Percentiles rank a stretch among this genome's conserved stretches.
Conservation (phyloP, 2,113 vertebrate genomes). For the Cynopterus brachyotis region DNA sequence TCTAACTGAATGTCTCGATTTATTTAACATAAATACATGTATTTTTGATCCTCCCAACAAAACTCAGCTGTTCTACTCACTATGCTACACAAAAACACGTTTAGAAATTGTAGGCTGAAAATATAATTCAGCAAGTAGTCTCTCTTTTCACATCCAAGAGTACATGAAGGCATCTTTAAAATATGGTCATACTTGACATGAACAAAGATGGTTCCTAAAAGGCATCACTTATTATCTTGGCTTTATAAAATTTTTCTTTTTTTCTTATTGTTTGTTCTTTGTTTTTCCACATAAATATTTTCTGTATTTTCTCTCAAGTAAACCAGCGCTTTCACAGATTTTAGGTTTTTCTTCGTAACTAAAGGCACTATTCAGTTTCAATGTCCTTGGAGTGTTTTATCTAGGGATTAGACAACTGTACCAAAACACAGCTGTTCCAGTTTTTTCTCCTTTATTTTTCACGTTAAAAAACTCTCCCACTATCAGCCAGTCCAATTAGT, state of each 20-base stretch:
- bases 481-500: slow-evolving; percentile 91
- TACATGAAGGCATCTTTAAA: slow-evolving; percentile 1
- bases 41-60: neutral
- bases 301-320: slow-evolving; percentile 55
- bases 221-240: neutral
- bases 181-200: neutral
- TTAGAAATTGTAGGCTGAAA: neutral
- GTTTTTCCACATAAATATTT: slow-evolving; percentile 68
- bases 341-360: slow-evolving; percentile 57
- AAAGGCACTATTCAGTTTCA: slow-evolving; percentile 78
- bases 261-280: neutral
- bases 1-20: neutral
- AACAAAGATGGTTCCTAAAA: slow-evolving; percentile 36
- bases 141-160: neutral
- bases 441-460: slow-evolving; percentile 81
- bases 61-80: neutral
- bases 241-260: neutral
- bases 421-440: slow-evolving; percentile 90
- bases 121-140: neutral
- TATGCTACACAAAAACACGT: neutral
- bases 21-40: neutral
- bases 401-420: slow-evolving; percentile 82
- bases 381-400: slow-evolving; percentile 82
- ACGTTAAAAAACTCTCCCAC: slow-evolving; percentile 81
- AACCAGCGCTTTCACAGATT: slow-evolving; percentile 60